Base-by-base conservation (phyloP, 53 echinoderm and acorn worm genomes). In the Henricia sp. region DNA sequence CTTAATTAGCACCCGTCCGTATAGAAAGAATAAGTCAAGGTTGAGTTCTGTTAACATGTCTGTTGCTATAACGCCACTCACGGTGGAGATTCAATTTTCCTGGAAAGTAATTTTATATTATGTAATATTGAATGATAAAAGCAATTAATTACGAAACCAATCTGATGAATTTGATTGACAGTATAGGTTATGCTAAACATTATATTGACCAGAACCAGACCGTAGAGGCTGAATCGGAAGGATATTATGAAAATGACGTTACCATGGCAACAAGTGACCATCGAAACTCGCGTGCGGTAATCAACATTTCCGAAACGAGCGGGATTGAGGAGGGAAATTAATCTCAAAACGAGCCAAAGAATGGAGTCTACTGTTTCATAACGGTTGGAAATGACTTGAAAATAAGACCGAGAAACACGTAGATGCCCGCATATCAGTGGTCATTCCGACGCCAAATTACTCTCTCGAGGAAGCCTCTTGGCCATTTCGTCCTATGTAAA, bases 241-340 rank as follows among this genome's bases (percentile, higher is more conserved):
- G 27, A 29, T 73, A 36, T 72, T 50, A 72, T 72, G 72, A 73
- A 73, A 37, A 52, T 54, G 34, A 9, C 38, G 73, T 55, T 73
- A 21, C 28, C 73, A 41, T 29, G 73, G 21, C 37, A 73, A 73
- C 73, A 37, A 12, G 28, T 28, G 35, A 35, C 28, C n/a, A 52
- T 6, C 50, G 8, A 71, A 53, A 4, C 6, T 8, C 19, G 5
- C 3, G 53, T 4, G 17, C 3, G 53, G 53, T 9, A 53, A 3
- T 53, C 3, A n/a, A 23, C 16, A 9, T 53, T 19, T 58, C 27
- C 58, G 6, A 13, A 26, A 23, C 58, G 3, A 27, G 1, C 17
- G 28, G 62, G 5, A 14, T 34, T 34, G 1, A 13, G 44, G 6
- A 34, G 33, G 62, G 33, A 60, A 60, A 60, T 10, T 60, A 34